phyloP scores from a whole-genome alignment of 2,888 invertebrate species.

The Zygogramma bicolorata region DNA sequence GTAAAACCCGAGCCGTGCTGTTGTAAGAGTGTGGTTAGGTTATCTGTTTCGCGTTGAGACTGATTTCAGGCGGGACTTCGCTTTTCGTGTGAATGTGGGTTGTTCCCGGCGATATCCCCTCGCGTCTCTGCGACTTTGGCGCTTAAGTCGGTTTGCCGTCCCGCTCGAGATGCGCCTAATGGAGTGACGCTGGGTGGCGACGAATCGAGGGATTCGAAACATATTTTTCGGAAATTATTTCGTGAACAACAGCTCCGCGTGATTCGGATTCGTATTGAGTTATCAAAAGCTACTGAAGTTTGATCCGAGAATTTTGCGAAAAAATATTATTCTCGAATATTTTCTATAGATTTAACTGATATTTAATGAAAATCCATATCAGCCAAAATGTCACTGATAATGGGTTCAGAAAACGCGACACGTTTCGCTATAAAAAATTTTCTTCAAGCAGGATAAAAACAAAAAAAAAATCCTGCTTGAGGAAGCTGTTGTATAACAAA shows the following conservation, averaged over 20 bases:
- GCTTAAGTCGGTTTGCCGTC: not conserved
- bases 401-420: too few relatives aligned
- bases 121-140: constrained; percentile 11
- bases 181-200: not conserved
- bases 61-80: constrained; percentile 27
- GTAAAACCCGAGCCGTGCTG: not conserved
- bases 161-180: not conserved
- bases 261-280: not conserved
- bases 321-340: too few relatives aligned
- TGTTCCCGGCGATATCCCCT: not conserved
- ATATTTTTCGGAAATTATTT: not conserved
- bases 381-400: too few relatives aligned
- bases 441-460: too few relatives aligned
- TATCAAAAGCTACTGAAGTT: too few relatives aligned
- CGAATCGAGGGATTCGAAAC: not conserved
- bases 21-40: constrained; percentile 18
- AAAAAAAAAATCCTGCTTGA: too few relatives aligned
- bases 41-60: constrained; percentile 8
- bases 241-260: not conserved
- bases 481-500: too few relatives aligned
- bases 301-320: too few relatives aligned
- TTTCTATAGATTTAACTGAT: too few relatives aligned
- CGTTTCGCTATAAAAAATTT: too few relatives aligned
- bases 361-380: too few relatives aligned
- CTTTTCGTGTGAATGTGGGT: constrained; percentile 1